Evolutionary conservation across 2,113 vertebrate species (phyloP), one percentile per base, ranked within the genome.

Genomic region (Syrmaticus mikado): DNA sequence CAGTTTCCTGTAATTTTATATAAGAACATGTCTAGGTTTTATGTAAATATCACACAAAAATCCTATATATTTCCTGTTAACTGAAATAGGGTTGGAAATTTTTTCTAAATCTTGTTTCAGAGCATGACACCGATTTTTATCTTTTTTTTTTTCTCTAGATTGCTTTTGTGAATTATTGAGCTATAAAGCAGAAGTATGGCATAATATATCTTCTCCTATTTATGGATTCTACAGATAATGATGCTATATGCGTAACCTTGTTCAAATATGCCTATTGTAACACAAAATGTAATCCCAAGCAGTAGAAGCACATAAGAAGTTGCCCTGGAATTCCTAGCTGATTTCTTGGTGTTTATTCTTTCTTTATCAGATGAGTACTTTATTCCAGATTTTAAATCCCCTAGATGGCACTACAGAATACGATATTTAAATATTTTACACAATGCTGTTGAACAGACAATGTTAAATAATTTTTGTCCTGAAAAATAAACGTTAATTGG

Each of bases 401-500:
- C 98, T 98, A 98, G 98, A 97, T 98, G 98, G 98, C 97, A 97
- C 96, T 97, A 97, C 90, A 98, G 98, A 98, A 98, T 97, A 93
- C 84, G 52, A 15, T 89, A 97, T 98, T 95, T 94, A 97, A 96
- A 81, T 90, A 77, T 79, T 92, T 97, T 95, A 71, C 96, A 80
- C 87, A 96, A 80, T 94, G 80, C 32, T 79, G 60, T 70, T 96
- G 88, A 96, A 86, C 78, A 92, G 95, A 79, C 72, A 89, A 78
- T 58, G 78, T 91, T 90, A 95, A 96, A 83, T 85, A 66, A 84
- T 96, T 96, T 95, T 94, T 88, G 86, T 93, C 28, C 88, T 94
- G 79, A 83, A 97, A 97, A 96, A 96, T 82, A 96, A 95, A 95
- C 53, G 20, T 91, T 93, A 94, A 83, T 65, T 64, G 85, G 67